Conservation (phyloP, 2,797 vertebrate genomes). For the Alca torda region DNA sequence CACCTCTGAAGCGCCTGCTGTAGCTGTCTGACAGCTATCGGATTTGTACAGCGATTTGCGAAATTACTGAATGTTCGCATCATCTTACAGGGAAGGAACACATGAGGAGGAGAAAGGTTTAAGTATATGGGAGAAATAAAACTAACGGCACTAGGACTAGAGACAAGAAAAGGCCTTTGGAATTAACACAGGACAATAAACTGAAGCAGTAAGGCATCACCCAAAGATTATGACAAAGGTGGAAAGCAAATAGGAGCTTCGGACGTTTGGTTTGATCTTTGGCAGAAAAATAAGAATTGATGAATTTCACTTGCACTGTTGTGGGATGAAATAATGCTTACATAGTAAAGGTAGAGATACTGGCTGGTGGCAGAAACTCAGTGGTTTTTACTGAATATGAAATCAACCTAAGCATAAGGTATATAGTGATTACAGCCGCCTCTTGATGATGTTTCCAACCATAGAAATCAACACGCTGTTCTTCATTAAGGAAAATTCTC, state of each 20-base stretch:
- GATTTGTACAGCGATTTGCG: neutral
- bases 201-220: neutral
- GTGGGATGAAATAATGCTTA: neutral
- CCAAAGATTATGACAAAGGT: neutral
- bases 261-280: neutral
- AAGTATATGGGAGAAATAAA: neutral
- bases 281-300: neutral
- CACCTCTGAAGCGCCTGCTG: neutral
- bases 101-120: neutral
- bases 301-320: neutral
- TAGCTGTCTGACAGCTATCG: neutral
- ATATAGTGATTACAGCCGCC: neutral
- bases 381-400: neutral
- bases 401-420: neutral
- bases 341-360: neutral
- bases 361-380: neutral
- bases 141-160: neutral
- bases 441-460: neutral
- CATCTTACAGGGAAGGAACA: neutral
- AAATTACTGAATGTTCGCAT: neutral
- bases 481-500: neutral
- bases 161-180: neutral
- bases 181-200: neutral
- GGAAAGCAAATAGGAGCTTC: neutral
- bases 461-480: neutral